phyloP scores from a whole-genome alignment of 2,797 vertebrate species.

The Smutsia gigantea region DNA sequence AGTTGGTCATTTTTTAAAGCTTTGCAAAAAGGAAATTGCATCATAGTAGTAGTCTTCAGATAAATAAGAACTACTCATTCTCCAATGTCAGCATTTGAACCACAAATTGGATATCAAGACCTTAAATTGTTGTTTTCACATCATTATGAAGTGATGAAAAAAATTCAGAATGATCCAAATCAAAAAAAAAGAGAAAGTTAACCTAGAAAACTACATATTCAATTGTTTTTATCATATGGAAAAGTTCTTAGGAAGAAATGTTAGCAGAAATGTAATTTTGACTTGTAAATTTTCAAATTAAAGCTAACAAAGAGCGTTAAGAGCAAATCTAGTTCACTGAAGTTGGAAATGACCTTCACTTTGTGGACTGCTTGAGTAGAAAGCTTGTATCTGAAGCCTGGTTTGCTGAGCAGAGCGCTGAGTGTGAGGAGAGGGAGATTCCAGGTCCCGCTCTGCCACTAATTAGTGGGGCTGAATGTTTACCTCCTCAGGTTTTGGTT shows the following conservation, averaged over 20 bases:
- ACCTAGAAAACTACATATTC: not conserved
- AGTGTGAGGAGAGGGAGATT: not conserved
- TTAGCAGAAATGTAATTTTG: conserved; percentile 24
- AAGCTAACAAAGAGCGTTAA: not conserved
- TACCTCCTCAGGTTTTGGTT: not conserved
- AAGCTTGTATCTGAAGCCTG: not conserved
- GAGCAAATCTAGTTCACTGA: not conserved
- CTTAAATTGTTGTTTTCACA: conserved; percentile 69
- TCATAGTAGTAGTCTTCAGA: conserved; percentile 76
- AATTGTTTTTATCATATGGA: conserved; percentile 1
- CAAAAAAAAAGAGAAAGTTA: not conserved
- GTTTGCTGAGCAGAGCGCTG: not conserved
- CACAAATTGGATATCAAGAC: conserved; percentile 71
- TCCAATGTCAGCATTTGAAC: conserved; percentile 67
- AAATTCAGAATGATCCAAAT: conserved; percentile 31
- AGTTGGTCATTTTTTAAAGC: conserved; percentile 65
- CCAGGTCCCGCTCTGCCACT: accelerated
- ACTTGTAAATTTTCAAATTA: conserved; percentile 9
- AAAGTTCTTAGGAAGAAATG: conserved; percentile 30
- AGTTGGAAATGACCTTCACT: not conserved
- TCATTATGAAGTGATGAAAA: conserved; percentile 65
- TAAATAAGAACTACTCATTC: conserved; percentile 67
- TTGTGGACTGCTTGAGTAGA: not conserved
- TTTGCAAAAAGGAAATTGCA: conserved; percentile 73
- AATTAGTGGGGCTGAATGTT: not conserved